Percentiles rank a stretch among this genome's conserved stretches.
Evolutionary conservation across 2,888 invertebrate species (phyloP).

Genomic region (Polydrusus tereticollis): DNA sequence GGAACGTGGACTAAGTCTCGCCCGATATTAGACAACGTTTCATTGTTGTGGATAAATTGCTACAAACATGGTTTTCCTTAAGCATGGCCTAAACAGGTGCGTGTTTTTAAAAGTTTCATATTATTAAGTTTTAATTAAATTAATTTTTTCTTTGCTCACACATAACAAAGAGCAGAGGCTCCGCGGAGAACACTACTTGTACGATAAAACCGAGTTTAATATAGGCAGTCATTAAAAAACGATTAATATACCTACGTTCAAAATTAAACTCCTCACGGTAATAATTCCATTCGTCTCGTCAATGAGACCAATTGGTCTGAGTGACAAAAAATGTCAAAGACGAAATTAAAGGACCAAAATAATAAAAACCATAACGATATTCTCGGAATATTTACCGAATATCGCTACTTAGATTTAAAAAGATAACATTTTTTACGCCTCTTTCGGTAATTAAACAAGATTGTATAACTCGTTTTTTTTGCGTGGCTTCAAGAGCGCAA

Average conservation of each 20-base stretch:
- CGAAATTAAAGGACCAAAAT: slow-evolving; percentile 26
- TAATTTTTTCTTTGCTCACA: too few relatives aligned
- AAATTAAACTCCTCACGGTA: slow-evolving; percentile 16
- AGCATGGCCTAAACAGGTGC: neutral
- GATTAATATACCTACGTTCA: neutral
- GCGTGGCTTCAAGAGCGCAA: neutral
- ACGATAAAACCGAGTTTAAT: neutral
- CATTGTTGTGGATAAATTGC: too few relatives aligned
- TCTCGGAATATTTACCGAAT: slow-evolving; percentile 27
- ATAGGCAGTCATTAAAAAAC: neutral
- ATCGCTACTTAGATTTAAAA: slow-evolving; percentile 21
- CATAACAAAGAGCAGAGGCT: neutral
- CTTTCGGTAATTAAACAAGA: slow-evolving; percentile 27
- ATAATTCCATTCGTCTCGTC: slow-evolving; percentile 19
- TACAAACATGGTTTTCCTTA: too few relatives aligned
- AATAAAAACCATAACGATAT: slow-evolving; percentile 18
- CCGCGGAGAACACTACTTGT: neutral
- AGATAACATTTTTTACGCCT: slow-evolving; percentile 25
- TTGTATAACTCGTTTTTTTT: slow-evolving; percentile 25
- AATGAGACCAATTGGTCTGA: slow-evolving; percentile 20
- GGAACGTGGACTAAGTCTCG: too few relatives aligned
- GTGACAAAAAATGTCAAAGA: slow-evolving; percentile 28
- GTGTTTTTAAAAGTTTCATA: neutral
- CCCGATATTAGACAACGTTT: too few relatives aligned
- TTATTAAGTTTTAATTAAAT: too few relatives aligned